Conservation (phyloP, 2,888 invertebrate genomes). For the Priapulus caudatus region DNA sequence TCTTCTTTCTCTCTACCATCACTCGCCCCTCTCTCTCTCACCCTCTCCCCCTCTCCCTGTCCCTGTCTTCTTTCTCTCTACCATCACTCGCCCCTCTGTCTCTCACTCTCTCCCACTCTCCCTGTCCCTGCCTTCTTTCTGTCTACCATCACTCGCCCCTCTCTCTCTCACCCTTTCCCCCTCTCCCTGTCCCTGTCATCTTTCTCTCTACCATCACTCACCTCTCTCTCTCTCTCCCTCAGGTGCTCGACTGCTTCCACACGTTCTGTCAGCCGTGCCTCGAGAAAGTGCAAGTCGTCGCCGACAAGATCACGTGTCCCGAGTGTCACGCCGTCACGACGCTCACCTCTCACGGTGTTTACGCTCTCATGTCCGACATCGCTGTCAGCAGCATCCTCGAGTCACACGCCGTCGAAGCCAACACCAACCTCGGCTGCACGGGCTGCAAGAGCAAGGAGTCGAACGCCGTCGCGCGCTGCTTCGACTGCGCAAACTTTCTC, state of each 20-base stretch:
- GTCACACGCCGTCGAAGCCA: constrained; percentile 32
- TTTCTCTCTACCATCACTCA: too few relatives aligned
- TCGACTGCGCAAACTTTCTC: constrained; percentile 88
- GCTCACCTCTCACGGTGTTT: constrained; percentile 48
- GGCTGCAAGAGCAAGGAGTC: constrained; percentile 77
- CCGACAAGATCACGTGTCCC: constrained; percentile 63
- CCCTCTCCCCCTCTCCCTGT: too few relatives aligned
- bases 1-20: too few relatives aligned
- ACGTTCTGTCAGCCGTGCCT: constrained; percentile 70
- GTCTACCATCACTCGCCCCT: too few relatives aligned
- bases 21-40: too few relatives aligned
- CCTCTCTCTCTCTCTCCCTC: constrained; percentile 57
- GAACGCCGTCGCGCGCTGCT: constrained; percentile 86
- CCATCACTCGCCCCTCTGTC: too few relatives aligned
- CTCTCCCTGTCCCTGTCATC: too few relatives aligned
- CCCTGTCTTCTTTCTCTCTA: too few relatives aligned
- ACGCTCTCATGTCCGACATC: constrained; percentile 55
- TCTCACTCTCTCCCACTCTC: too few relatives aligned
- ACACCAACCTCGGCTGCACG: constrained; percentile 51
- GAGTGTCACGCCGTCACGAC: constrained; percentile 44
- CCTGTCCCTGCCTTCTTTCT: too few relatives aligned
- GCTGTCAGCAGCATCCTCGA: constrained; percentile 44
- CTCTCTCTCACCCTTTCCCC: too few relatives aligned
- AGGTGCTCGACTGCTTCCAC: constrained; percentile 67
- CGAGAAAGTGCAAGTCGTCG: constrained; percentile 55